Conservation (phyloP, 2,113 vertebrate genomes). For the Tragelaphus strepsiceros region DNA sequence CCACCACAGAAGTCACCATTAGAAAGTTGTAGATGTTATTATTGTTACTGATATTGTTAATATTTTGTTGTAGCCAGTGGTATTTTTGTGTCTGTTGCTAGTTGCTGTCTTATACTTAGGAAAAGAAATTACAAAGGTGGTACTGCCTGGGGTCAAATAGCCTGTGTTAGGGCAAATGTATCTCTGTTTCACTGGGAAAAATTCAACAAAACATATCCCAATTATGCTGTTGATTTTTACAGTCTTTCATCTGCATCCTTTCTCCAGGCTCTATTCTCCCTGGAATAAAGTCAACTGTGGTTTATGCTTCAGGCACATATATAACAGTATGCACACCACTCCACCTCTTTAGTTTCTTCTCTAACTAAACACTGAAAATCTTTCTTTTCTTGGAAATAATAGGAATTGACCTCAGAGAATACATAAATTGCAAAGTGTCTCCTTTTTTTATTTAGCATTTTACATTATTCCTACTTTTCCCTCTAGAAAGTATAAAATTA, state of each 20-base stretch:
- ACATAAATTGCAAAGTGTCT: slow-evolving; percentile 45
- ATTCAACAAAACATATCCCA: slow-evolving; percentile 6
- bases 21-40: neutral
- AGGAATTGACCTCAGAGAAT: slow-evolving; percentile 52
- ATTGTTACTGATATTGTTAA: neutral
- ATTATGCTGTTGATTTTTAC: slow-evolving; percentile 57
- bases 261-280: neutral
- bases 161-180: neutral
- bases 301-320: slow-evolving; percentile 33
- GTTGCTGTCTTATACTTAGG: neutral
- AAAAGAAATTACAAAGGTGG: neutral
- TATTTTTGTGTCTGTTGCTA: neutral
- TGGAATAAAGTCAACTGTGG: slow-evolving; percentile 50
- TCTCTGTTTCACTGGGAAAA: slow-evolving; percentile 27
- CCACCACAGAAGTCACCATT: neutral
- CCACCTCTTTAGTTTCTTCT: slow-evolving; percentile 19
- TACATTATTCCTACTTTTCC: slow-evolving; percentile 37
- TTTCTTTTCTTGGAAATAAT: slow-evolving; percentile 52
- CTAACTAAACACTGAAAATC: neutral
- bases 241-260: slow-evolving; percentile 50
- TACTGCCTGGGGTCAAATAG: neutral
- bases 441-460: slow-evolving; percentile 38
- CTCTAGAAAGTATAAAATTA: slow-evolving; percentile 59
- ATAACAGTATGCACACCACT: neutral
- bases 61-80: neutral